Percentiles rank a stretch among this genome's conserved stretches.
phyloP scores from a whole-genome alignment of 2,113 vertebrate genomes.

The Periophthalmodon schlosseri region DNA sequence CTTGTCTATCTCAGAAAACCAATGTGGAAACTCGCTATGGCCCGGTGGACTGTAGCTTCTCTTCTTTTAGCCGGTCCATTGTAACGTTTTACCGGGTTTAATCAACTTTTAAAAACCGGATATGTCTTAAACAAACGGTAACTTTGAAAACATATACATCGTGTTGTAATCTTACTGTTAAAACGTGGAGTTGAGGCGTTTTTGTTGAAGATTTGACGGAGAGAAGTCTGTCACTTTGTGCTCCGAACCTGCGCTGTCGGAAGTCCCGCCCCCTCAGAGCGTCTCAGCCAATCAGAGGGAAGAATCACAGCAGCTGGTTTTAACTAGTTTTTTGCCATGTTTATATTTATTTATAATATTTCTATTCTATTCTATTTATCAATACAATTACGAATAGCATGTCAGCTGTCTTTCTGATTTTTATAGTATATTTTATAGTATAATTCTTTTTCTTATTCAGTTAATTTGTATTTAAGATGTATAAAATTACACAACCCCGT shows the following conservation, averaged over 20 bases:
- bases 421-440: no score
- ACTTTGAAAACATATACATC: conserved; percentile 1
- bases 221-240: conserved; percentile 57
- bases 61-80: conserved; percentile 38
- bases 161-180: conserved; percentile 59
- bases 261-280: conserved; percentile 59
- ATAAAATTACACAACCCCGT: no score
- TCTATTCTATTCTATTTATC: neutral
- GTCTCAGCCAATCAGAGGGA: conserved; percentile 49
- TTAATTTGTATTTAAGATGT: no score
- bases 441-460: no score
- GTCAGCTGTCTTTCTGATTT: no score
- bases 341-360: conserved; percentile 18
- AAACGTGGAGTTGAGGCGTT: conserved; percentile 52
- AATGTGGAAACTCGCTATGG: conserved; percentile 18
- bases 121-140: conserved; percentile 8
- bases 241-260: conserved; percentile 49
- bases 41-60: conserved; percentile 50
- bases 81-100: conserved; percentile 3
- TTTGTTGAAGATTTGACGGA: conserved; percentile 63
- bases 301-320: conserved; percentile 12
- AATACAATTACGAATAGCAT: no score
- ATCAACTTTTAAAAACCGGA: conserved; percentile 27
- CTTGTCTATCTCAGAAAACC: conserved; percentile 34
- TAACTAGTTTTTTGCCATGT: conserved; percentile 42